phyloP scores from a whole-genome alignment of 1,140 invertebrate genomes.

The Drosophila pachea region DNA sequence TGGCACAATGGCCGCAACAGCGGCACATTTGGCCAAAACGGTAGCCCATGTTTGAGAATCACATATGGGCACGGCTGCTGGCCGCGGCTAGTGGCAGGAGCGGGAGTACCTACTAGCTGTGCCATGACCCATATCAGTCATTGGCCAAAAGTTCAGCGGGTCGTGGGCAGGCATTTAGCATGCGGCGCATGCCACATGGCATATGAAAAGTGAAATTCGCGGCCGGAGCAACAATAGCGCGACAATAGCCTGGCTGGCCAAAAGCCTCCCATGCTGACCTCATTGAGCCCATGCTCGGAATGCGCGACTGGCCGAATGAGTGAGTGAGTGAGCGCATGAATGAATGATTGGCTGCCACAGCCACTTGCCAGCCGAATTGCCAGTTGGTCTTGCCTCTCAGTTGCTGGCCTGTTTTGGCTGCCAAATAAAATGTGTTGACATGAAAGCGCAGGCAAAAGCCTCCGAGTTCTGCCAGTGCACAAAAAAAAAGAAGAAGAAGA shows the following conservation, averaged over 20 bases:
- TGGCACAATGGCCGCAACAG: conserved; percentile 23
- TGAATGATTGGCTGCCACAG: conserved; percentile 51
- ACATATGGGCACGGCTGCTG: conserved; percentile 61
- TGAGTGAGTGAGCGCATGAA: conserved; percentile 25
- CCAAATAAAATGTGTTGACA: conserved; percentile 69
- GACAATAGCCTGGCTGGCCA: conserved; percentile 28
- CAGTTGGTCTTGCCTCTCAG: conserved; percentile 24
- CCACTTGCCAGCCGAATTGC: conserved; percentile 47
- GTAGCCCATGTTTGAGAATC: conserved; percentile 69
- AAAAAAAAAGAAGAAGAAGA: conserved; percentile 11
- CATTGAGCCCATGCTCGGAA: conserved; percentile 51
- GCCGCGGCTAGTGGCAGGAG: no score
- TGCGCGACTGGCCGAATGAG: conserved; percentile 23
- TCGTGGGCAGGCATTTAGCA: conserved; percentile 44
- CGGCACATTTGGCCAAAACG: conserved; percentile 42
- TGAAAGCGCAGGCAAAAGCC: conserved; percentile 41
- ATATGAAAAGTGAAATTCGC: conserved; percentile 67
- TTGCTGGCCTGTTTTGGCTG: conserved; percentile 27
- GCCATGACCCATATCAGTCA: conserved; percentile 38
- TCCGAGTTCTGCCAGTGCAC: conserved; percentile 6
- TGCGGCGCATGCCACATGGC: conserved; percentile 19
- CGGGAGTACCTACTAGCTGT: conserved; percentile 41
- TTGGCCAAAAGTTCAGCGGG: conserved; percentile 57
- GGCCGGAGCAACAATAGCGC: conserved; percentile 1
- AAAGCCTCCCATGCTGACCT: conserved; percentile 23